A percentile compares a stretch with the other conserved stretches of the same genome.
Evolutionary conservation across 1,140 invertebrate genomes (phyloP).

Genomic region (Scaptomyza graminum): DNA sequence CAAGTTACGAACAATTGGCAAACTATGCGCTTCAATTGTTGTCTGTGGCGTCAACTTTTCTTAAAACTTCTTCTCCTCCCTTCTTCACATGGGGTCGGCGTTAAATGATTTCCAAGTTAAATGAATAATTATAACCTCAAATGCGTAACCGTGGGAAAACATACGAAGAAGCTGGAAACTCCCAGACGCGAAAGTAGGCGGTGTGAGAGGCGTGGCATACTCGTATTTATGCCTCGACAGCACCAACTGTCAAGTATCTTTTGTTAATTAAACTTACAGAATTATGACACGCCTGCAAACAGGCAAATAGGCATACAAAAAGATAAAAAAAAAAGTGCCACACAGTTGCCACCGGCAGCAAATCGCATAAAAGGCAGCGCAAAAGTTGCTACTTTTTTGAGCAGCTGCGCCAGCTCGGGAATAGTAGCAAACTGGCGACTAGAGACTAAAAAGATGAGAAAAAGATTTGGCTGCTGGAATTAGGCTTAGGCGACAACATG

Average conservation of each 20-base stretch:
- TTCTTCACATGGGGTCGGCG: constrained; percentile 32
- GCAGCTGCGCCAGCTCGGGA: neutral
- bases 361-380: constrained; percentile 54
- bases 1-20: constrained; percentile 69
- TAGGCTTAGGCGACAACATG: constrained; percentile 65
- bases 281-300: constrained; percentile 70
- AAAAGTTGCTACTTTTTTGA: constrained; percentile 3
- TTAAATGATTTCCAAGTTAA: constrained; percentile 81
- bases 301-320: constrained; percentile 52
- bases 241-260: constrained; percentile 77
- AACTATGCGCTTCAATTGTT: constrained; percentile 80
- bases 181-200: neutral
- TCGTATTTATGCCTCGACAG: constrained; percentile 67
- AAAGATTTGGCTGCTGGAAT: neutral
- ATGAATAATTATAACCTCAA: constrained; percentile 80
- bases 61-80: neutral
- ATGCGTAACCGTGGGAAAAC: constrained; percentile 39
- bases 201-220: constrained; percentile 17
- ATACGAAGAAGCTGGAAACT: neutral
- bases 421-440: neutral
- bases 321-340: constrained; percentile 62
- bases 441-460: neutral
- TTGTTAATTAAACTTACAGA: constrained; percentile 82
- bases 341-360: constrained; percentile 38
- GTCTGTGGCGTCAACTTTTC: constrained; percentile 14